Base-by-base conservation (phyloP, 1,140 invertebrate species). In the Panulirus ornatus region DNA sequence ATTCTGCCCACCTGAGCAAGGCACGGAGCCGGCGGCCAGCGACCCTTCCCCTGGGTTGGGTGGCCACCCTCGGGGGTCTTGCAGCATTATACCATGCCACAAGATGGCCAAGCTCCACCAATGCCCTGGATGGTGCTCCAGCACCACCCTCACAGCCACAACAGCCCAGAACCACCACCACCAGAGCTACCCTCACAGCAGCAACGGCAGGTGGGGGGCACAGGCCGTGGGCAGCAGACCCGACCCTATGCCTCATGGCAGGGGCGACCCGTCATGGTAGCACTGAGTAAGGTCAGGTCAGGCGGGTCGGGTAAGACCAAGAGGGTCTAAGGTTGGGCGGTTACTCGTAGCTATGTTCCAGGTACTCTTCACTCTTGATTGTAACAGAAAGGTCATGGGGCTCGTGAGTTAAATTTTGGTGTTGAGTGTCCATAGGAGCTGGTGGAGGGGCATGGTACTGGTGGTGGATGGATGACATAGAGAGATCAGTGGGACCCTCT, bases 401-500 rank as follows among this genome's bases (percentile, higher is more conserved):
- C 85, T 87, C 85, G 19, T 36, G 42, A 51, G n/a, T 78, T 44
- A 87, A 73, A 38, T 78, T 78, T n/a, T 87, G 88, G 47, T 70
- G 79, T 38, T 89, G 88, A 34, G 88, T 89, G 66, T 89, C 88
- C 88, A 89, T 89, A 81, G 88, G 70, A 36, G 75, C 78, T 19
- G 79, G 88, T 16, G 78, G 78, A 19, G 70, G 47, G 34, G 70
- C 42, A 70, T 90, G 88, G 51, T 91, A 85, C 83, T 92, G 92
- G 66, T 91, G 92, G 44, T 91, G 90, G 16, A 89, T 58, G 40
- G 88, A 86, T 30, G 92, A 82, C 91, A 92, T 92, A 38, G 91
- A 90, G 30, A 92, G 88, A 73, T 92, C 92, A n/a, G 92, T 92
- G 71, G 92, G 92, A 27, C 92, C 91, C 76, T 92, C 91, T 40